Base-by-base conservation (phyloP, 2,113 vertebrate species). In the Edolisoma coerulescens region DNA sequence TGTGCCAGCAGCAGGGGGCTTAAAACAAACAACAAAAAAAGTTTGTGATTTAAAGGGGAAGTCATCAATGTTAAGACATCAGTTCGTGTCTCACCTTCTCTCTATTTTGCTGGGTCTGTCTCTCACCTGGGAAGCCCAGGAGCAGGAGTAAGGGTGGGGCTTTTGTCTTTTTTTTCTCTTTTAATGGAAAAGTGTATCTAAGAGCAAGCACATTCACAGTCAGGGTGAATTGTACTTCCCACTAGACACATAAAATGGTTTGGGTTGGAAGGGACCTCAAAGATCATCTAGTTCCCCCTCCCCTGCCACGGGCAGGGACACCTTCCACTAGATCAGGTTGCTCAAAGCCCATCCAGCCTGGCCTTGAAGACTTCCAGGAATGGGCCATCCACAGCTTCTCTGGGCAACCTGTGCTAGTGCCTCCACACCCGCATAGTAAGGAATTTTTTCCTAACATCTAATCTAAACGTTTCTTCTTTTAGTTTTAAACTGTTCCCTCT, bases 1-100 rank as follows among this genome's bases (percentile, higher is more conserved):
- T 69, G 78, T 93, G 86, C 84, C 76, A 96, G 76, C 69, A 96
- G 68, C 87, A 96, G 65, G 81, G 89, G 76, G 84, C 70, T 96
- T 93, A 85, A 94, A 96, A 88, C 16, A 54, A 45, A 26, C 33
- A 42, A 23, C n/a, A 11, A 87, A 33, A 56, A n/a, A 65, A 47
- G 20, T 39, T 76, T 91, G 44, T 61, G 44, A 90, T 89, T 95
- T 96, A 95, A 95, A 95, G 90, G 65, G 65, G 79, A 95, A 82
- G 63, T 87, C 84, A 75, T 59, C 73, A 65, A 53, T 54, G 24
- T 49, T 77, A 76, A 84, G 84, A 65, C 41, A 70, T 50, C 24
- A 19, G 9, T 70, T 92, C 47, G 52, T 45, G 27, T 52, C 26
- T 89, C 44, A 13, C 21, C 28, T 70, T 76, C 65, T 42, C 4